Base-by-base conservation (phyloP, 2,888 invertebrate genomes). In the Harmothoe impar region DNA sequence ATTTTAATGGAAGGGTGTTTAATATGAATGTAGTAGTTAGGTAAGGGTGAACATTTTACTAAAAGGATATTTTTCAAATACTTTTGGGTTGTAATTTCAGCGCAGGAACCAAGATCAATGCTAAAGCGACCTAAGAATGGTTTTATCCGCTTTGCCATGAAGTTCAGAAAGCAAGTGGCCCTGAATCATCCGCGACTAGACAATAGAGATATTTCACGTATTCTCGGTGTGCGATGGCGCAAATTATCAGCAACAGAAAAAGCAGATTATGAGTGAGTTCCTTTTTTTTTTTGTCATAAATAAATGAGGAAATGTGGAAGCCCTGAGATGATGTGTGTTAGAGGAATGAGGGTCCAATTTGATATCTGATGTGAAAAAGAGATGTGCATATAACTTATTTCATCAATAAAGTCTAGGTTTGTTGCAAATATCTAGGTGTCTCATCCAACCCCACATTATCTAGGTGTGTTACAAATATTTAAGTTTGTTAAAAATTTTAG, bases 101-200 rank as follows among this genome's bases (percentile, higher is more conserved):
- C 25, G 0, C 25, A 10, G 7, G 31, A n/a, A 29, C 5, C 29
- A 17, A 77, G 29, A 20, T 7, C 31, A 15, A 15, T 7, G 33
- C 89, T 78, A 33, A 92, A 92, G 68, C 78, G 94, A 51, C 94
- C 94, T 7, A 93, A 92, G 90, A 94, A 94, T 91, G 93, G 94
- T 15, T 94, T 94, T 89, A 93, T 94, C n/a, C 91, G 94, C 25
- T 94, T 92, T 91, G 93, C 94, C 20, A 91, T 93, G 23, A 91
- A 93, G 77, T 91, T 92, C 84, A 89, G 94, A 23, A 91, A 91
- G 29, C 85, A 90, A 77, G 78, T 93, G 35, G 92, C 93, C 1
- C 62, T 81, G 15, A 90, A 91, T 31, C 91, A 92, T 81, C 94
- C 93, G 0, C 91, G 91, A 51, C 88, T 92, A 33, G 94, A 94